Conservation (phyloP, 1,140 invertebrate genomes). For the Cherax destructor region DNA sequence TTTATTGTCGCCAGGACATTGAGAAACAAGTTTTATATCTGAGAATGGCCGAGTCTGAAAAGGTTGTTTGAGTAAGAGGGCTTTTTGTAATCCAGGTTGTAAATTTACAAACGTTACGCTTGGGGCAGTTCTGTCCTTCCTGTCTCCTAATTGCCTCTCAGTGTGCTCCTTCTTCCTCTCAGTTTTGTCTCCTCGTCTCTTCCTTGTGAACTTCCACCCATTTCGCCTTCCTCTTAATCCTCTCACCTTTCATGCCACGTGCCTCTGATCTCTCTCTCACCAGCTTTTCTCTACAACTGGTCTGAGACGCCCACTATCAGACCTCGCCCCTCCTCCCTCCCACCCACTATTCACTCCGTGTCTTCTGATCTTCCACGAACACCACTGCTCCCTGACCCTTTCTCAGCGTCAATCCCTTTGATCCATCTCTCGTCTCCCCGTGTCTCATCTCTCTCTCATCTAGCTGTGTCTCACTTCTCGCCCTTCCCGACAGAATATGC, state of each 20-base stretch:
- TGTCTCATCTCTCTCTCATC: background rate
- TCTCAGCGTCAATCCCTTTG: background rate
- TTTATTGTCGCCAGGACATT: background rate
- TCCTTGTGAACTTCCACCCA: background rate
- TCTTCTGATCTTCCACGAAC: too few relatives aligned
- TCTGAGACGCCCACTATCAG: too few relatives aligned
- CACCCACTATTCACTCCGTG: too few relatives aligned
- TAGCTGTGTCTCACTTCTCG: background rate
- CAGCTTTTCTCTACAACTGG: too few relatives aligned
- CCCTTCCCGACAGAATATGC: slow-evolving; percentile 78
- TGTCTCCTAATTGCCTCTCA: slow-evolving; percentile 11
- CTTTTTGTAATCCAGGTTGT: background rate
- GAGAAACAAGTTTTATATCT: background rate
- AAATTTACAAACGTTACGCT: background rate
- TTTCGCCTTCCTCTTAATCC: background rate
- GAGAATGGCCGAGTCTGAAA: background rate
- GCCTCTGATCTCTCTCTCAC: background rate
- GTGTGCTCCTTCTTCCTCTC: slow-evolving; percentile 9
- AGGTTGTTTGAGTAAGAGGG: background rate
- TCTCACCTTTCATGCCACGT: background rate
- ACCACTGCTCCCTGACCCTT: too few relatives aligned
- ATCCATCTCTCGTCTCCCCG: background rate
- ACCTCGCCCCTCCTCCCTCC: too few relatives aligned
- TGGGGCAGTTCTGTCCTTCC: background rate
- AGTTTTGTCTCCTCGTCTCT: background rate